Evolutionary conservation across 35 echinoderm and acorn worm genomes (phyloP).

Genomic region (Nesometra sesokonis): DNA sequence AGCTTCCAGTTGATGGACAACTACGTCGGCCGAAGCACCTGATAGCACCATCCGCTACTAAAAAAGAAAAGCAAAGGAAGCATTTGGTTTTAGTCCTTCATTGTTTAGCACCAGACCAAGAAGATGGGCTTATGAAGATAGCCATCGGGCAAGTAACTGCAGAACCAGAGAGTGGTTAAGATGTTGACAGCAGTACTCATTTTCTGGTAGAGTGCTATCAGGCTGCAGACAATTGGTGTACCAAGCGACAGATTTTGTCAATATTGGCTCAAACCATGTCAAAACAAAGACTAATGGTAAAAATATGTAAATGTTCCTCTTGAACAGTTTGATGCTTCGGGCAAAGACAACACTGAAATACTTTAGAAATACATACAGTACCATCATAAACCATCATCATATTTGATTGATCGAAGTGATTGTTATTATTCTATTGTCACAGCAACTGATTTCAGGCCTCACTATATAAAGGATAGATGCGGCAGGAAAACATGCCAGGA

Average conservation of each 20-base stretch:
- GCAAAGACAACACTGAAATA: too few relatives aligned
- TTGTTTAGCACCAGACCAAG: too few relatives aligned
- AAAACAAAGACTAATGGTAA: too few relatives aligned
- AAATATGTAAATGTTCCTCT: too few relatives aligned
- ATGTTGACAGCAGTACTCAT: background rate
- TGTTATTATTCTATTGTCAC: conserved; percentile 2
- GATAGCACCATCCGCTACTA: conserved; percentile 13
- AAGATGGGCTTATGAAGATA: conserved; percentile 7
- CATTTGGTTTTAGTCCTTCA: too few relatives aligned
- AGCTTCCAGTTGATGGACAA: conserved; percentile 6
- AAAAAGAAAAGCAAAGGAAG: conserved; percentile 7
- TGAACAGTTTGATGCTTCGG: too few relatives aligned
- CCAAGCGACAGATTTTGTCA: background rate
- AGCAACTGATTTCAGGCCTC: conserved; percentile 17
- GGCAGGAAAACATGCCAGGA: conserved; percentile 9
- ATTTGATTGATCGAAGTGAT: background rate
- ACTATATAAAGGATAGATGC: conserved; percentile 15
- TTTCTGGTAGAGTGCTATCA: too few relatives aligned
- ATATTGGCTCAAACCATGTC: too few relatives aligned
- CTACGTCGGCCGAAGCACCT: background rate
- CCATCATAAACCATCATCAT: background rate
- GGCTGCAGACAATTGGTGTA: background rate
- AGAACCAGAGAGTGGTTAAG: background rate
- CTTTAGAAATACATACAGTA: too few relatives aligned
- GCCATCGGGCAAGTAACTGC: conserved; percentile 5